Conservation (phyloP, 64 coral and sea anemone species). For the Pachyseris speciosa region DNA sequence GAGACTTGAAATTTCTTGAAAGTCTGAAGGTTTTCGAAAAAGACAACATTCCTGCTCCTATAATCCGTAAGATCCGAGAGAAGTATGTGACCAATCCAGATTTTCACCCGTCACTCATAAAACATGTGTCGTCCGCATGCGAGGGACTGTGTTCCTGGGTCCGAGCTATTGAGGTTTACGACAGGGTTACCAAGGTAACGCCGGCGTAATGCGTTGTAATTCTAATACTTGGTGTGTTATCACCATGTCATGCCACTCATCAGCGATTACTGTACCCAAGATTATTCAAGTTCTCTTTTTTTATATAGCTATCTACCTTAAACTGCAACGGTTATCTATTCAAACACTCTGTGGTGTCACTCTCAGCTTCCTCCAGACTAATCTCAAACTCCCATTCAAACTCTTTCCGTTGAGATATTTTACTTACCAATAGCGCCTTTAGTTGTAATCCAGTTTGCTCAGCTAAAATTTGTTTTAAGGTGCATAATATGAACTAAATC, state of each 20-base stretch:
- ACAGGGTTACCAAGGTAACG: conserved; percentile 98
- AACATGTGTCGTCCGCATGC: conserved; percentile 92
- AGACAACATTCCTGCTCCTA: conserved; percentile 81
- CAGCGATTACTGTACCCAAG: too few species aligned
- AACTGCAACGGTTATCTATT: too few species aligned
- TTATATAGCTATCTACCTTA: too few species aligned
- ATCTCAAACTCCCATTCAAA: too few species aligned
- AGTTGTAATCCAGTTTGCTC: too few species aligned
- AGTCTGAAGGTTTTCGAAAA: conserved; percentile 91
- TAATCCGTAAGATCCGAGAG: conserved; percentile 92
- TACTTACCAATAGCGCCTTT: too few species aligned
- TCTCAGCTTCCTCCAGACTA: too few species aligned
- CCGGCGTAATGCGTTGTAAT: neutral
- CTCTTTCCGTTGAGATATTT: too few species aligned
- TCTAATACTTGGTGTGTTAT: neutral
- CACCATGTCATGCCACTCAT: neutral
- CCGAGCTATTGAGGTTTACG: conserved; percentile 97
- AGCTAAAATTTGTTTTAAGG: too few species aligned
- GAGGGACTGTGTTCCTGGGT: conserved; percentile 97
- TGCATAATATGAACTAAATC: too few species aligned
- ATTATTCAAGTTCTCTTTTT: too few species aligned
- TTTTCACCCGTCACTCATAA: conserved; percentile 95
- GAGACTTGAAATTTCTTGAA: conserved; percentile 96
- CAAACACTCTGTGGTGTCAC: too few species aligned
- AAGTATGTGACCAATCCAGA: conserved; percentile 94